phyloP scores from a whole-genome alignment of 2,888 invertebrate genomes.

The Pristionchus entomophagus region DNA sequence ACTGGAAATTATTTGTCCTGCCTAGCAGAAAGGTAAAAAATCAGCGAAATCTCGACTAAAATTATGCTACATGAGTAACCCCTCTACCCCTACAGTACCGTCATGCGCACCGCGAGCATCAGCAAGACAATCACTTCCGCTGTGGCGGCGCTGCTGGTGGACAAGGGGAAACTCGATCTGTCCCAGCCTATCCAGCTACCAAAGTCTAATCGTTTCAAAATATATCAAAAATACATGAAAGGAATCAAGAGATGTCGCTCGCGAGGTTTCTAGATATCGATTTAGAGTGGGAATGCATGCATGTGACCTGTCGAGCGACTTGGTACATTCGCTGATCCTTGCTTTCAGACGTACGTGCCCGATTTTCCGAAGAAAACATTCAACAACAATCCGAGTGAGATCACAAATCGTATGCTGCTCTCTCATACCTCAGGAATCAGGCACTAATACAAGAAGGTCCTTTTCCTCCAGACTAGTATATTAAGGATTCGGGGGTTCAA shows the following conservation, averaged over 20 bases:
- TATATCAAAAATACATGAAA: no score
- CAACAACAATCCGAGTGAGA: conserved; percentile 78
- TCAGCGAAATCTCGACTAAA: no score
- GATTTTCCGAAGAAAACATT: conserved; percentile 79
- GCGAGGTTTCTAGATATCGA: no score
- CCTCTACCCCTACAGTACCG: conserved; percentile 52
- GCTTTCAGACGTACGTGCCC: conserved; percentile 79
- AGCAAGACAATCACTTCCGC: conserved; percentile 81
- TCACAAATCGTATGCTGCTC: conserved; percentile 80
- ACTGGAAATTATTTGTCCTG: no score
- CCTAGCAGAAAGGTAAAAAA: no score
- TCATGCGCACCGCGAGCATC: conserved; percentile 82
- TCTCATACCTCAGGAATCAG: conserved; percentile 80
- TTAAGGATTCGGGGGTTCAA: no score
- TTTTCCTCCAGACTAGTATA: neutral
- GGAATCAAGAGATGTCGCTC: no score
- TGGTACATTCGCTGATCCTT: neutral
- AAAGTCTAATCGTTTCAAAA: no score
- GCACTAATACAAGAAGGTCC: conserved; percentile 77
- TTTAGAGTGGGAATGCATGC: no score
- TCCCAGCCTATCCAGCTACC: conserved; percentile 71
- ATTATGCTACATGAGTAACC: neutral
- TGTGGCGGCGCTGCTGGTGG: conserved; percentile 79
- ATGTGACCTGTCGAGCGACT: neutral
- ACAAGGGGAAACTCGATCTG: conserved; percentile 79